Evolutionary conservation across 92 coral and sea anemone species (phyloP).

Genomic region (Palythoa heliodiscus): DNA sequence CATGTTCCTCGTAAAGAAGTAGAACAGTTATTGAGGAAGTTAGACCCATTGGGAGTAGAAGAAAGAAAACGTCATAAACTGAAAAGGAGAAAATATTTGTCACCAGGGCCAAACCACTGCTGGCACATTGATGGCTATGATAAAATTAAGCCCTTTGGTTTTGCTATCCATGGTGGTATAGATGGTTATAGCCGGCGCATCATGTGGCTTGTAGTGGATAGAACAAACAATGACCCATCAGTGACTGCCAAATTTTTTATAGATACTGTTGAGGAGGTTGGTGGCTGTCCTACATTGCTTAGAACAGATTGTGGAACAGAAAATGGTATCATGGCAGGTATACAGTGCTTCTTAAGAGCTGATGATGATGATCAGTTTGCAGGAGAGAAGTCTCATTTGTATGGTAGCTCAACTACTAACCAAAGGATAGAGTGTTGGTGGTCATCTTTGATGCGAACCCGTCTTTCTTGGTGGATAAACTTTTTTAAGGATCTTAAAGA

Average conservation of each 20-base stretch:
- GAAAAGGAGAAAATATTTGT: slow-evolving; percentile 47
- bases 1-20: slow-evolving; percentile 53
- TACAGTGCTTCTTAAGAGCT: slow-evolving; percentile 49
- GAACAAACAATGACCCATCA: slow-evolving; percentile 41
- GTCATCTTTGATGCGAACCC: slow-evolving; percentile 40
- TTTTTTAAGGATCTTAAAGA: slow-evolving; percentile 52
- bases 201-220: slow-evolving; percentile 48
- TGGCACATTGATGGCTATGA: background rate
- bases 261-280: slow-evolving; percentile 53
- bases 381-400: slow-evolving; percentile 40
- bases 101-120: slow-evolving; percentile 6
- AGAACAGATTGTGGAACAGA: slow-evolving; percentile 64
- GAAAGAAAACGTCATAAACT: slow-evolving; percentile 53
- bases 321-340: slow-evolving; percentile 53
- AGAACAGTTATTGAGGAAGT: slow-evolving; percentile 34
- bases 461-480: slow-evolving; percentile 55
- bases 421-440: slow-evolving; percentile 57
- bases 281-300: slow-evolving; percentile 52
- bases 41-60: slow-evolving; percentile 55
- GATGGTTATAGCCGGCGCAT: slow-evolving; percentile 52
- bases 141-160: slow-evolving; percentile 8
- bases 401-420: slow-evolving; percentile 53
- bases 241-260: slow-evolving; percentile 41
- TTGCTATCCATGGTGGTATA: slow-evolving; percentile 49
- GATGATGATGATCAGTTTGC: slow-evolving; percentile 56